Conservation (phyloP, 2,113 vertebrate genomes). For the human (Homo sapiens) region GRCh38 chr3:51380001-51380500, state of each 20-base stretch:
- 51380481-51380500: background rate
- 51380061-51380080: background rate
- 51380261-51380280: background rate
- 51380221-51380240: background rate
- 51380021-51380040: background rate
- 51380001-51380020: background rate
- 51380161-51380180: constrained; percentile 92
- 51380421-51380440: background rate
- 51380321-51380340: background rate
- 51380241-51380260: background rate
- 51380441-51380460: background rate
- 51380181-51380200: constrained; percentile 93
- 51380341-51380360: background rate
- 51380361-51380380: background rate
- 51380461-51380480: background rate
- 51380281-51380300: background rate
- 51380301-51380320: background rate
- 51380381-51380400: background rate
- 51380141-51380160: constrained; percentile 96
- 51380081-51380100: background rate
- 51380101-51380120: constrained; percentile 76
- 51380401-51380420: background rate
- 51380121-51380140: constrained; percentile 96
- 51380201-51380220: constrained; percentile 89
- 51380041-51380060: background rate